These are phyloP conservation scores for Rhinichthys klamathensis DNA, from an alignment of 2,113 vertebrate species.

Conservation along the genomic window DNA sequence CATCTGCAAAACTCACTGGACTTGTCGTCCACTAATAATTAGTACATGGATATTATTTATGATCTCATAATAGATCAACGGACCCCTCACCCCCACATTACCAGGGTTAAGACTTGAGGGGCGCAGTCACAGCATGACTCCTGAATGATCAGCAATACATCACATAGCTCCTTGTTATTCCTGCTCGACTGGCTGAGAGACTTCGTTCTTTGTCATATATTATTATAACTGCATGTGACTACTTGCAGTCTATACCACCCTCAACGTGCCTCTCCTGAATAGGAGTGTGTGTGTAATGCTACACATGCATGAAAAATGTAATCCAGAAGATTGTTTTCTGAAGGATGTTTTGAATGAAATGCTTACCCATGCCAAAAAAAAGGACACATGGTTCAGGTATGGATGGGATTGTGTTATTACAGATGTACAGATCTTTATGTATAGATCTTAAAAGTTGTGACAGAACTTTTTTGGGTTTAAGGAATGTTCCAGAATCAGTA, in stretches of 20 bases:
- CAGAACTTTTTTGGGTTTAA: background rate
- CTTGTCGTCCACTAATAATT: background rate
- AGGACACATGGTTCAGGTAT: background rate
- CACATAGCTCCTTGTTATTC: background rate
- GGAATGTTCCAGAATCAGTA: background rate
- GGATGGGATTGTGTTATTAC: background rate
- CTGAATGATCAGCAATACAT: slow-evolving; percentile 3
- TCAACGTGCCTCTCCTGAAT: slow-evolving; percentile 2
- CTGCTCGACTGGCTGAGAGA: background rate
- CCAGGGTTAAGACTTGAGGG: slow-evolving; percentile 7
- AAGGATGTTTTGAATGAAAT: background rate
- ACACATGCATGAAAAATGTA: background rate
- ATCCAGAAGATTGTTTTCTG: slow-evolving; percentile 1
- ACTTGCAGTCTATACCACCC: background rate
- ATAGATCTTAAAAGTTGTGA: background rate
- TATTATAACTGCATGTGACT: slow-evolving; percentile 42
- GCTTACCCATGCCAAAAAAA: background rate
- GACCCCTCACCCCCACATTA: background rate
- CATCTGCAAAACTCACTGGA: background rate
- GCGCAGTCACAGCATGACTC: background rate
- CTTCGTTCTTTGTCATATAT: slow-evolving; percentile 21
- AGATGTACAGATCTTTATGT: background rate
- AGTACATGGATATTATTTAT: slow-evolving; percentile 3
- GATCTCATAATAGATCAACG: slow-evolving; percentile 33
- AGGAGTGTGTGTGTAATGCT: slow-evolving; percentile 10